Conservation (phyloP, 2,113 vertebrate genomes). For the Caracal caracal region DNA sequence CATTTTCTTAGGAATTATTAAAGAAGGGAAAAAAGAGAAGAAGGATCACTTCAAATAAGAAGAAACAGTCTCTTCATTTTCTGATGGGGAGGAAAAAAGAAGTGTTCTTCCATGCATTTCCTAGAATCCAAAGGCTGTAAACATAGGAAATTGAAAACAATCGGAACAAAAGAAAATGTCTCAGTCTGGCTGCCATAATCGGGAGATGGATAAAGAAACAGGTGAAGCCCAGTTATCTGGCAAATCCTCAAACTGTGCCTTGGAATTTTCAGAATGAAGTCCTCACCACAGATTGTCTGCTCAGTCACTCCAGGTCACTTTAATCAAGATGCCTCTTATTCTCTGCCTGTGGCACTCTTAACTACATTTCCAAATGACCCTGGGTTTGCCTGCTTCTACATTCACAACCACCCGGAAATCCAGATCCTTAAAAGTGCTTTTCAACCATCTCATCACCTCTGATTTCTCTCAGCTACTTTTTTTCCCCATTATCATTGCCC, state of each 20-base stretch:
- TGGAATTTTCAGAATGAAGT: neutral
- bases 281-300: neutral
- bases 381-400: neutral
- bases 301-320: neutral
- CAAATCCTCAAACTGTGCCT: neutral
- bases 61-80: neutral
- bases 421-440: conserved; percentile 29
- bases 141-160: conserved; percentile 2
- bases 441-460: conserved; percentile 9
- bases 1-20: neutral
- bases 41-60: neutral
- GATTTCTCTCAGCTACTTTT: neutral
- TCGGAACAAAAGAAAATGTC: neutral
- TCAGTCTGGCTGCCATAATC: neutral
- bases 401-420: neutral
- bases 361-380: neutral
- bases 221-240: neutral
- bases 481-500: neutral
- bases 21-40: neutral
- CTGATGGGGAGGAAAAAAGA: neutral
- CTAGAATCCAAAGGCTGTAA: neutral
- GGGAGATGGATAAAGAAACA: neutral
- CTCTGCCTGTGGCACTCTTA: neutral
- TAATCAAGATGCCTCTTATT: neutral
- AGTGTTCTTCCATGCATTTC: neutral